Evolutionary conservation across 2,888 invertebrate species (phyloP).

Genomic region (Camponotus fellah): DNA sequence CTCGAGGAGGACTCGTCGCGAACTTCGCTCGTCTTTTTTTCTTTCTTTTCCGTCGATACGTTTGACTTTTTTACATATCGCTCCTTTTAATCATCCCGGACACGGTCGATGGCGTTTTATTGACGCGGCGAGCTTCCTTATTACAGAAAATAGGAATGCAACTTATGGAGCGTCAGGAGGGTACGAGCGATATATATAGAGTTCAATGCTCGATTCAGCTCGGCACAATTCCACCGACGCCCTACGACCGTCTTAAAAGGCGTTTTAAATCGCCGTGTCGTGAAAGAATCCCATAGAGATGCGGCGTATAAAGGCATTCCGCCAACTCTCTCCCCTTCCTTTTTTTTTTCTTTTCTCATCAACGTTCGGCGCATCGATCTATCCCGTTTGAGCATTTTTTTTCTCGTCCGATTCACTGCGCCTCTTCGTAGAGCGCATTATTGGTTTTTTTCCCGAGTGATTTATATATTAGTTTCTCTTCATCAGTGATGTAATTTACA

Average conservation of each 20-base stretch:
- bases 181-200: conserved; percentile 61
- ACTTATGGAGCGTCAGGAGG: conserved; percentile 65
- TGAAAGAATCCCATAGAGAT: conserved; percentile 85
- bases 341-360: conserved; percentile 50
- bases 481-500: conserved; percentile 35
- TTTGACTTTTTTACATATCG: conserved; percentile 48
- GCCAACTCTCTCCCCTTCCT: conserved; percentile 61
- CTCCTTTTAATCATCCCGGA: conserved; percentile 60
- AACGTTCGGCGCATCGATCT: conserved; percentile 68
- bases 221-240: conserved; percentile 74
- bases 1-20: background rate
- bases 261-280: conserved; percentile 83
- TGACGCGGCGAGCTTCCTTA: conserved; percentile 62
- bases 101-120: conserved; percentile 63
- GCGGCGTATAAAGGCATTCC: conserved; percentile 84
- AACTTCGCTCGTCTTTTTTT: background rate
- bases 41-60: conserved; percentile 4
- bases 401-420: conserved; percentile 47
- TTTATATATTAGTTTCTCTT: conserved; percentile 30
- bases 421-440: conserved; percentile 14
- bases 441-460: conserved; percentile 23
- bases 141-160: conserved; percentile 74
- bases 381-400: conserved; percentile 56
- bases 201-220: conserved; percentile 73
- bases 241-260: conserved; percentile 78